phyloP scores from a whole-genome alignment of 2,797 vertebrate species.

The Bufotes viridis region DNA sequence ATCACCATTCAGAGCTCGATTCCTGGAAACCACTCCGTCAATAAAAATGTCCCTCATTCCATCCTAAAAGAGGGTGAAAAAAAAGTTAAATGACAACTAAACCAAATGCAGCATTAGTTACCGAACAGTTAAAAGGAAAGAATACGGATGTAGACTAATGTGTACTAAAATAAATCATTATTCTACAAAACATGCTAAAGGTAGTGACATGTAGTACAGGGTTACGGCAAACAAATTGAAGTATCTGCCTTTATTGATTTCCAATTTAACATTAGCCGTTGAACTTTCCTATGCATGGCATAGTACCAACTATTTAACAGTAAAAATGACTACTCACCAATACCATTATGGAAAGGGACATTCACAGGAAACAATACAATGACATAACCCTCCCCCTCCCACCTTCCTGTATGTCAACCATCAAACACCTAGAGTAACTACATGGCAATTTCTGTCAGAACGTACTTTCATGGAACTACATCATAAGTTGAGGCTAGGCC shows the following conservation, averaged over 20 bases:
- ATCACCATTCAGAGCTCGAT: conserved; percentile 94
- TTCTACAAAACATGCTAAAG: neutral
- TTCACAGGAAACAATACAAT: neutral
- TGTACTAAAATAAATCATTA: neutral
- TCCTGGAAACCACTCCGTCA: conserved; percentile 90
- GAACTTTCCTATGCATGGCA: neutral
- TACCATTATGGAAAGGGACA: neutral
- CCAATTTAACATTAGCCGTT: neutral
- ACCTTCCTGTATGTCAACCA: neutral
- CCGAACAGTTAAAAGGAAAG: neutral
- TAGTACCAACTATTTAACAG: neutral
- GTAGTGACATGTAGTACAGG: neutral
- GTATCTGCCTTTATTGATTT: conserved; percentile 21
- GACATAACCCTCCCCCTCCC: neutral
- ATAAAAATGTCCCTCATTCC: conserved; percentile 91
- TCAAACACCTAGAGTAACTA: neutral
- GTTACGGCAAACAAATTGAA: conserved; percentile 16
- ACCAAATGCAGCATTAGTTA: neutral
- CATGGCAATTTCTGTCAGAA: neutral
- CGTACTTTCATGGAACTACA: neutral
- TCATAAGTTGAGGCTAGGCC: neutral
- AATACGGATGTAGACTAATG: neutral
- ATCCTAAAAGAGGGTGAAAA: conserved; percentile 75
- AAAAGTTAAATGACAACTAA: neutral
- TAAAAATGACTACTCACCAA: neutral